Conservation (phyloP, 2,888 invertebrate genomes). For the Coenonympha glycerion region DNA sequence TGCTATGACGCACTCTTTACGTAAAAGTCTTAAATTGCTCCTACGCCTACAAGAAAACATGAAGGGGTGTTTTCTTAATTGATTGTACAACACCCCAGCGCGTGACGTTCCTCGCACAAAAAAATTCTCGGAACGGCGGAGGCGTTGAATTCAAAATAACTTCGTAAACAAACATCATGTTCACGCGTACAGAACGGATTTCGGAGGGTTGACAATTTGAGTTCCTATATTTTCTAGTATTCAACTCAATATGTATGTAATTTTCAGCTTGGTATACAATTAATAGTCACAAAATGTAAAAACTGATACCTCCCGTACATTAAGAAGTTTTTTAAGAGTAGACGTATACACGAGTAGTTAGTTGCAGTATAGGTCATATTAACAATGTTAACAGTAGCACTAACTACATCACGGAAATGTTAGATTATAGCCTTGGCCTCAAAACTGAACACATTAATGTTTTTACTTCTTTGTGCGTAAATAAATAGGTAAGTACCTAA, state of each 20-base stretch:
- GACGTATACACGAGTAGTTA: no score
- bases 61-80: slow-evolving; percentile 14
- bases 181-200: slow-evolving; percentile 38
- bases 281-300: no score
- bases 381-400: not conserved
- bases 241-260: no score
- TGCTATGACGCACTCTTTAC: no score
- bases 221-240: not conserved
- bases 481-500: no score
- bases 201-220: slow-evolving; percentile 31
- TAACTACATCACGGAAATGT: not conserved
- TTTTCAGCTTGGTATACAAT: no score
- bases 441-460: not conserved
- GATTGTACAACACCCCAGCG: slow-evolving; percentile 17
- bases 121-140: slow-evolving; percentile 31
- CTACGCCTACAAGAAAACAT: no score
- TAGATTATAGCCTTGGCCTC: not conserved
- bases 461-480: not conserved
- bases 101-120: slow-evolving; percentile 24
- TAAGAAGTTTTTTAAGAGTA: no score
- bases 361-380: not conserved
- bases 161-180: slow-evolving; percentile 51
- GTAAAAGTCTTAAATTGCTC: no score
- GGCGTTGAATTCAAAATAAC: slow-evolving; percentile 53
- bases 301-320: no score